Percentiles rank a stretch among this genome's conserved stretches.
Evolutionary conservation across 2,888 invertebrate genomes (phyloP).

Genomic region (Polymixis lichenea): DNA sequence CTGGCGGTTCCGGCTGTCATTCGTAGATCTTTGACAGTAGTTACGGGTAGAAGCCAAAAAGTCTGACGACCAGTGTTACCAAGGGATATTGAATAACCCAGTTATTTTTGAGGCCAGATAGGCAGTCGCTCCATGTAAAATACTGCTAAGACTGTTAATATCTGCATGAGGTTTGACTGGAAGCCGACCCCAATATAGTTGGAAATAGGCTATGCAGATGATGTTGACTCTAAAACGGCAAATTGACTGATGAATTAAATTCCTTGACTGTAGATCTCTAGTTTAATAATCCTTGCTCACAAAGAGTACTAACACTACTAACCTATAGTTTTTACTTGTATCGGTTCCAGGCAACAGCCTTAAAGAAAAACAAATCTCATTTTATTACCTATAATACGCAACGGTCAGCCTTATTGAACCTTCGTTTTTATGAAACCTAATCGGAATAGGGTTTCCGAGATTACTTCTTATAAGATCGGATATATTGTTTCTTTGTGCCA

Average conservation of each 20-base stretch:
- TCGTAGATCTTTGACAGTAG: neutral
- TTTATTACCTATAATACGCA: conserved; percentile 45
- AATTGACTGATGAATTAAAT: neutral
- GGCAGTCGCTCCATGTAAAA: too few relatives aligned
- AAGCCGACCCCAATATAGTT: too few relatives aligned
- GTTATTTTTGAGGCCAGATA: neutral
- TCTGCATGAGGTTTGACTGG: too few relatives aligned
- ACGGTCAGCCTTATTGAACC: conserved; percentile 56
- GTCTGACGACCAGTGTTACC: neutral
- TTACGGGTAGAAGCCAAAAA: too few relatives aligned
- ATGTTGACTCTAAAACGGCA: neutral
- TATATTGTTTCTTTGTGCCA: conserved; percentile 35
- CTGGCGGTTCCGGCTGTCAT: neutral
- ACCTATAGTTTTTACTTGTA: conserved; percentile 4
- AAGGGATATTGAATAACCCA: neutral
- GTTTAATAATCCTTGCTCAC: neutral
- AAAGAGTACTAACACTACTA: neutral
- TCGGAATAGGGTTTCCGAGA: conserved; percentile 37
- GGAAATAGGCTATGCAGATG: too few relatives aligned
- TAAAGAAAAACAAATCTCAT: conserved; percentile 32
- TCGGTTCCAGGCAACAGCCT: neutral
- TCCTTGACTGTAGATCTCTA: neutral
- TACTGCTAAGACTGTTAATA: too few relatives aligned
- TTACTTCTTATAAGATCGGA: conserved; percentile 46
- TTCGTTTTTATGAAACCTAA: conserved; percentile 59